phyloP scores from a whole-genome alignment of 2,888 invertebrate genomes.

The Leptinotarsa tumamoca region DNA sequence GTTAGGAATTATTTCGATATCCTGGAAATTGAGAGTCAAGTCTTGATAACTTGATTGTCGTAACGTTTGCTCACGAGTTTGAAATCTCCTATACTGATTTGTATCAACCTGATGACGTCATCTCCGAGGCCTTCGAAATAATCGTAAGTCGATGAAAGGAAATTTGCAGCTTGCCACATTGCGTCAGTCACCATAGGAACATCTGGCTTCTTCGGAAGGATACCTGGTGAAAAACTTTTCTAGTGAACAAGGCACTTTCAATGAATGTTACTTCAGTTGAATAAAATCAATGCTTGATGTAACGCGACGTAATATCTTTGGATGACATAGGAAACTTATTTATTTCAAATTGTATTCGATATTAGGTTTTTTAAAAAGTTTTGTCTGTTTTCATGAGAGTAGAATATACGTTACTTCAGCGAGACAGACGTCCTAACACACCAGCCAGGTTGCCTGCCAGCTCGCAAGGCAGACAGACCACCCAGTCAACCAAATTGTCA shows the following conservation, averaged over 20 bases:
- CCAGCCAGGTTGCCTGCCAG: too few relatives aligned
- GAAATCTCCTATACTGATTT: slow-evolving; percentile 73
- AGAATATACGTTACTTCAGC: too few relatives aligned
- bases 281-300: too few relatives aligned
- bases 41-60: slow-evolving; percentile 19
- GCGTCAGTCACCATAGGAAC: slow-evolving; percentile 72
- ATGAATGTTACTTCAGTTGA: too few relatives aligned
- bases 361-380: too few relatives aligned
- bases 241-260: neutral
- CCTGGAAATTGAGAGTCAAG: slow-evolving; percentile 63
- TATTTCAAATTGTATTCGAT: too few relatives aligned
- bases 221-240: slow-evolving; percentile 24
- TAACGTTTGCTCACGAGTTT: slow-evolving; percentile 67
- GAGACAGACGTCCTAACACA: too few relatives aligned
- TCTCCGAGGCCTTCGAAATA: slow-evolving; percentile 69
- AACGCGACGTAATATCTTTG: too few relatives aligned
- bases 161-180: slow-evolving; percentile 79
- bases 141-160: slow-evolving; percentile 72
- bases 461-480: too few relatives aligned
- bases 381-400: too few relatives aligned
- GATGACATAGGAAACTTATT: too few relatives aligned
- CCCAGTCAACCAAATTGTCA: too few relatives aligned
- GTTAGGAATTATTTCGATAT: slow-evolving; percentile 69
- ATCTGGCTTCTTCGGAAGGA: slow-evolving; percentile 71
- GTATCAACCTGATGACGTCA: slow-evolving; percentile 71